Conservation (phyloP, 2,888 invertebrate species). For the Lumbricus terrestris region DNA sequence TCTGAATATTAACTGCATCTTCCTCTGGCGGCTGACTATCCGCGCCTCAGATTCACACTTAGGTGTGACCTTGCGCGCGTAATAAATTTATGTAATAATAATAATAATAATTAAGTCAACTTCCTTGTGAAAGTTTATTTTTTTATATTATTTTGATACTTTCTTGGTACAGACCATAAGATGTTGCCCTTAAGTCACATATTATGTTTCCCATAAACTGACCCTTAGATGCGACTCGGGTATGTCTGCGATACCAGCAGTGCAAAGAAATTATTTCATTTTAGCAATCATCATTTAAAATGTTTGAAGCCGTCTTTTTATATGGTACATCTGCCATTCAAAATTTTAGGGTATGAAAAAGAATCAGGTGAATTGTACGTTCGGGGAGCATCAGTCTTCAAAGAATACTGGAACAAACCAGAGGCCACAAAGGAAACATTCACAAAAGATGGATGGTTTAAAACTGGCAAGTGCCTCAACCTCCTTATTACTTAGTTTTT, state of each 20-base stretch:
- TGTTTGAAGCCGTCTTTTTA: background rate
- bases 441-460: conserved; percentile 81
- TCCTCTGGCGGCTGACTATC: too few species aligned
- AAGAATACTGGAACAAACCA: conserved; percentile 76
- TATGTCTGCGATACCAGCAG: background rate
- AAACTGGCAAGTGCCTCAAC: conserved; percentile 68
- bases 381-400: conserved; percentile 71
- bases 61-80: too few species aligned
- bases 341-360: background rate
- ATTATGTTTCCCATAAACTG: background rate
- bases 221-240: background rate
- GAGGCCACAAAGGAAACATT: conserved; percentile 72
- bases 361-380: conserved; percentile 53
- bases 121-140: too few species aligned
- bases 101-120: too few species aligned
- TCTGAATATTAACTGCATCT: too few species aligned
- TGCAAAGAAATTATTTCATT: background rate
- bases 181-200: background rate
- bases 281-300: background rate
- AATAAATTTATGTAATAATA: too few species aligned
- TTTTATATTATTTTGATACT: too few species aligned
- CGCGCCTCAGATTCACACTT: too few species aligned
- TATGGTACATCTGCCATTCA: background rate
- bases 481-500: background rate
- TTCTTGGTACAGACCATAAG: too few species aligned